These are phyloP conservation scores for Ailuropoda melanoleuca DNA, from an alignment of 2,113 vertebrate species.

Conservation along the genomic window DNA sequence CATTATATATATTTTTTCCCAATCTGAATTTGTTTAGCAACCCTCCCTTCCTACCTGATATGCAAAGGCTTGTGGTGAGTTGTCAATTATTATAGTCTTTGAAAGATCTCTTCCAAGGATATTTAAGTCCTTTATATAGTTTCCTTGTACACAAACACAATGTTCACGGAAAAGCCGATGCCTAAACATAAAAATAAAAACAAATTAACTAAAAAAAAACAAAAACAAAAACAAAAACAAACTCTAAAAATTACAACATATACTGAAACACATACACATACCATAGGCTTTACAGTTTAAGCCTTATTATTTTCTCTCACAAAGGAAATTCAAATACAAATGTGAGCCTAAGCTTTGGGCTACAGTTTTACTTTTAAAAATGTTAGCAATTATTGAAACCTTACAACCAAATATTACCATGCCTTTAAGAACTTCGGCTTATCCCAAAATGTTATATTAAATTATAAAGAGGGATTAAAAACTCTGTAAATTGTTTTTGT, in stretches of 20 bases:
- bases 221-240: not conserved
- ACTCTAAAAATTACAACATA: not conserved
- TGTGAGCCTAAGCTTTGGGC: conserved; percentile 5
- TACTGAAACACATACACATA: not conserved
- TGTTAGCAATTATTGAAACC: not conserved
- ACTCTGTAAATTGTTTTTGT: conserved; percentile 57
- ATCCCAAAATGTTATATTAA: conserved; percentile 57
- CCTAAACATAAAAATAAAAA: conserved; percentile 82
- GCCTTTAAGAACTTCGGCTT: conserved; percentile 50
- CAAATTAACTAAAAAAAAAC: not conserved
- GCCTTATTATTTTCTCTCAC: not conserved
- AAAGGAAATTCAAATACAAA: conserved; percentile 52
- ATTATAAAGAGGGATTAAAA: conserved; percentile 52
- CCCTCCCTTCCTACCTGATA: conserved; percentile 92
- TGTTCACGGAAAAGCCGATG: conserved; percentile 99
- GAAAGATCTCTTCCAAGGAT: conserved; percentile 99
- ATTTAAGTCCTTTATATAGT: conserved; percentile 99
- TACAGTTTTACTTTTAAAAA: conserved; percentile 1
- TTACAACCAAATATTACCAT: conserved; percentile 8
- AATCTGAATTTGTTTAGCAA: not conserved
- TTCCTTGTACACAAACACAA: conserved; percentile 99
- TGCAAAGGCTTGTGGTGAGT: conserved; percentile 99
- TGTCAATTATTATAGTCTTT: conserved; percentile 99
- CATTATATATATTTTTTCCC: not conserved
- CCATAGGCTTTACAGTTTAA: not conserved